Percentiles rank a stretch among this genome's conserved stretches.
Evolutionary conservation across 2,113 vertebrate species (phyloP).

Genomic region (Charina bottae): DNA sequence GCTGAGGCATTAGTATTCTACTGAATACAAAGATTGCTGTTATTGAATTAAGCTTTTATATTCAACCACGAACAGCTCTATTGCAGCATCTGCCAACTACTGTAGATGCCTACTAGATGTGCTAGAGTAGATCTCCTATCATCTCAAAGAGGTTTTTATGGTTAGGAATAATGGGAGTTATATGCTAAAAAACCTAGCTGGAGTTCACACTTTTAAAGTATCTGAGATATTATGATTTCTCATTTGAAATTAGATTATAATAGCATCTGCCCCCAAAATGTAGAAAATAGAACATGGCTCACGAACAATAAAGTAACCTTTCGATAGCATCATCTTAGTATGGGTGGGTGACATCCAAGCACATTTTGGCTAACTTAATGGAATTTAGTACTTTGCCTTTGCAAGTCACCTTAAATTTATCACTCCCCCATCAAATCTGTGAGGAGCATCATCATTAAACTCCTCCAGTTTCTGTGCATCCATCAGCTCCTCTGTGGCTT

Average conservation of each 20-base stretch:
- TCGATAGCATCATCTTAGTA: neutral
- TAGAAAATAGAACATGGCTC: conserved; percentile 9
- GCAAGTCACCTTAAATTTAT: conserved; percentile 57
- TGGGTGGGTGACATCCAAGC: neutral
- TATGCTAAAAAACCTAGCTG: too few species aligned
- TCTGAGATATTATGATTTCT: neutral
- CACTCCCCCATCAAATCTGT: conserved; percentile 49
- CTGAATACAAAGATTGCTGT: neutral
- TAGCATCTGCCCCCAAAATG: neutral
- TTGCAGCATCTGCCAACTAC: too few species aligned
- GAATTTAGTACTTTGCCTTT: conserved; percentile 45
- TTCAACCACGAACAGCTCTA: neutral
- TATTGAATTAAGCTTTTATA: neutral
- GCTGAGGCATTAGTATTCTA: neutral
- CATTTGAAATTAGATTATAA: too few species aligned
- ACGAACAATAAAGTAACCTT: conserved; percentile 10
- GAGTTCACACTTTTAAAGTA: too few species aligned
- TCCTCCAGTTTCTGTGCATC: conserved; percentile 35
- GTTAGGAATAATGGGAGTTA: too few species aligned
- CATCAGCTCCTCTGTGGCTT: conserved; percentile 46
- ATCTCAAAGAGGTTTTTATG: too few species aligned
- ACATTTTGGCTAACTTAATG: conserved; percentile 23
- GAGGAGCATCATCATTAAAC: conserved; percentile 42
- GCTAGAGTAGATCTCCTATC: too few species aligned
- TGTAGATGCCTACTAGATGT: too few species aligned